A percentile compares a stretch with the other conserved stretches of the same genome.
Evolutionary conservation across 2,888 invertebrate species (phyloP).

Genomic region (Acanthosepion esculentum): DNA sequence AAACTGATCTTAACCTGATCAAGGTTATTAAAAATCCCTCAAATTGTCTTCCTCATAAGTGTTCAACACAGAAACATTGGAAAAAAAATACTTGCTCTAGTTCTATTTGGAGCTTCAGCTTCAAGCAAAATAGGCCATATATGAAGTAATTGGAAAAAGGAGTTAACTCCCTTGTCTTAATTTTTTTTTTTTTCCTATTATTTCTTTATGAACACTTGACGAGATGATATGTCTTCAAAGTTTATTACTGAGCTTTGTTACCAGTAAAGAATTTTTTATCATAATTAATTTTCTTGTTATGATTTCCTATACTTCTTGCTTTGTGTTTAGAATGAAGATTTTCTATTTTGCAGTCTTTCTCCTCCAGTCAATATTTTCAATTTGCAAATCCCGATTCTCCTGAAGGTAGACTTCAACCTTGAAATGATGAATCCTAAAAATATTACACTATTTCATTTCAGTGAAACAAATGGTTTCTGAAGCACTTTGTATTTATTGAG

Average conservation of each 20-base stretch:
- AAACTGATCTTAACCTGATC: conserved; percentile 9
- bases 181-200: neutral
- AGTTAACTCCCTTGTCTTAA: neutral
- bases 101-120: neutral
- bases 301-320: neutral
- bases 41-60: neutral
- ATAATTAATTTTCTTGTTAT: neutral
- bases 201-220: neutral
- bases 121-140: neutral
- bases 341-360: neutral
- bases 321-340: neutral
- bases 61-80: neutral
- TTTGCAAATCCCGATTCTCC: neutral
- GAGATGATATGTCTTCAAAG: neutral
- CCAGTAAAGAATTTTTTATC: neutral
- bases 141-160: neutral
- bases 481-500: no score
- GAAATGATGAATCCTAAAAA: neutral
- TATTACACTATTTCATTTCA: no score
- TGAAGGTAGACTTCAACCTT: neutral
- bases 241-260: neutral
- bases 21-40: neutral
- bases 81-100: neutral
- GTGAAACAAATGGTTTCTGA: no score
- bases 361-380: neutral